A percentile compares a stretch with the other conserved stretches of the same genome.
These are phyloP conservation scores for Chaenodraco wilsoni DNA, from an alignment of 2,797 vertebrate genomes.

Conservation along the genomic window DNA sequence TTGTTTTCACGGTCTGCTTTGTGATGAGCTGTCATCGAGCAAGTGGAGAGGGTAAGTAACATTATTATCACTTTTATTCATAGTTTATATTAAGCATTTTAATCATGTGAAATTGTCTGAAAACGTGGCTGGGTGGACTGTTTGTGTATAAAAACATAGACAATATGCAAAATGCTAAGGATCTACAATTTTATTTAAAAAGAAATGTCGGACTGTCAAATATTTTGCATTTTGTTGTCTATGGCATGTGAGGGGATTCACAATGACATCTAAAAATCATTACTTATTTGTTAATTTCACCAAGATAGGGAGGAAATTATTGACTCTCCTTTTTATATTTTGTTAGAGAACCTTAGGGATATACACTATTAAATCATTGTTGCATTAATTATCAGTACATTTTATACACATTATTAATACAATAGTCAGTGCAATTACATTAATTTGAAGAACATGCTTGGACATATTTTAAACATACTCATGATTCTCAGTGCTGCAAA, in stretches of 20 bases:
- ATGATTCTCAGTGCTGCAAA: slow-evolving; percentile 7
- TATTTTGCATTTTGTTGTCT: not conserved
- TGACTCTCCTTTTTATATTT: not conserved
- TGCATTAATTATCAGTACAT: not conserved
- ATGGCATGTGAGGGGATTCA: not conserved
- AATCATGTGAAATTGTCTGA: not conserved
- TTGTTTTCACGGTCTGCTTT: slow-evolving; percentile 73
- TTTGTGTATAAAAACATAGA: not conserved
- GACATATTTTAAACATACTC: not conserved
- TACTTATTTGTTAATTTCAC: not conserved
- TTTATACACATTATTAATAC: not conserved
- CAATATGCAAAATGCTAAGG: not conserved
- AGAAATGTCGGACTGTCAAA: accelerated
- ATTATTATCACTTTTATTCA: slow-evolving; percentile 3
- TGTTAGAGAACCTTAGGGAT: not conserved
- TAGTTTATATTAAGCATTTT: not conserved
- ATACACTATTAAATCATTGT: not conserved
- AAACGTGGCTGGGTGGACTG: not conserved
- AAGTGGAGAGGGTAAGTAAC: slow-evolving; percentile 80
- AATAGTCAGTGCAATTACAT: not conserved
- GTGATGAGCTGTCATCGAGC: slow-evolving; percentile 75
- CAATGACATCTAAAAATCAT: not conserved
- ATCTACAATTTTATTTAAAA: not conserved
- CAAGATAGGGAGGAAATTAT: not conserved
- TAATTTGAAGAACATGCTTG: not conserved